These are phyloP conservation scores for Python bivittatus DNA, from an alignment of 2,113 vertebrate species.

Conservation along the genomic window DNA sequence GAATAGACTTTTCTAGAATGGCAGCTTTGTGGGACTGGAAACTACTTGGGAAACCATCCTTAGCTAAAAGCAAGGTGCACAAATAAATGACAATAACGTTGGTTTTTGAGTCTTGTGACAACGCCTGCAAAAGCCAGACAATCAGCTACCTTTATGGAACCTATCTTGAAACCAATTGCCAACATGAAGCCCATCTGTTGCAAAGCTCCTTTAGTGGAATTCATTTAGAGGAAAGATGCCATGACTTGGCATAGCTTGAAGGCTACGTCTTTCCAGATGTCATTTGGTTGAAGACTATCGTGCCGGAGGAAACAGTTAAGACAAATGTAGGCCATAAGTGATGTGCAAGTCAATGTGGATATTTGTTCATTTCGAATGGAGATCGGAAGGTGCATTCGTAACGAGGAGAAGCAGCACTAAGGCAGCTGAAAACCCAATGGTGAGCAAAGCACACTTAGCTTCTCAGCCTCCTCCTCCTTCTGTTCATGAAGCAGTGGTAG, in stretches of 20 bases:
- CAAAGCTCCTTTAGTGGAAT: neutral
- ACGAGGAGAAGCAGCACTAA: neutral
- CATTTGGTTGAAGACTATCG: conserved; percentile 1
- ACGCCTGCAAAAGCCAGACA: neutral
- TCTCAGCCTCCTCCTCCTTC: neutral
- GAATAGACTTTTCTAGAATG: neutral
- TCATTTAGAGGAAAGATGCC: neutral
- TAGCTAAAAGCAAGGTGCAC: neutral
- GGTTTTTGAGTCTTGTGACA: neutral
- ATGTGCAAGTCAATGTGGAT: neutral
- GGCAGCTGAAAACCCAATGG: neutral
- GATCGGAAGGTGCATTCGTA: neutral
- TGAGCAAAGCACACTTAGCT: neutral
- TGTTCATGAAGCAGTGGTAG: neutral
- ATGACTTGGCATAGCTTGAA: neutral
- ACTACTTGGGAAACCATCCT: neutral
- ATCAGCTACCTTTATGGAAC: neutral
- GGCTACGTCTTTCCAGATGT: neutral
- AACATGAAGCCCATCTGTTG: neutral
- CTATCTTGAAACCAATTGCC: neutral
- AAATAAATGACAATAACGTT: neutral
- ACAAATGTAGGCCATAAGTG: neutral
- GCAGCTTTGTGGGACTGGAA: neutral
- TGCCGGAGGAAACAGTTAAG: neutral
- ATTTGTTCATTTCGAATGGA: neutral